phyloP scores from a whole-genome alignment of 1,140 invertebrate species.

The Drosophila sproati region DNA sequence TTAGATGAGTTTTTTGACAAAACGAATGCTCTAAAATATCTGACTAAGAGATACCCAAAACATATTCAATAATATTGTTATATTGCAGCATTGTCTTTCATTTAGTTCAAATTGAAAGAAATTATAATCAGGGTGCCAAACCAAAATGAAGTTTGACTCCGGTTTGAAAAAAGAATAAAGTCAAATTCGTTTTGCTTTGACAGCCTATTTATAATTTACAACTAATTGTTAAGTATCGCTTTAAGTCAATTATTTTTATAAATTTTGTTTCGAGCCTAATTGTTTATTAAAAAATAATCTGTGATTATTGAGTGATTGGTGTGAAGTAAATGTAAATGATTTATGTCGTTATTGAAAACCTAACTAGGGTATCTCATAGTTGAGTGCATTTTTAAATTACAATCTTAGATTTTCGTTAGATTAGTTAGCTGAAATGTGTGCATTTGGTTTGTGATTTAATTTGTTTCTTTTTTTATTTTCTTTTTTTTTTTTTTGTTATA shows the following conservation, averaged over 20 bases:
- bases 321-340: not conserved
- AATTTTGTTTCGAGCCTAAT: not conserved
- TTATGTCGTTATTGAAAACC: not conserved
- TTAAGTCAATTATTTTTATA: not conserved
- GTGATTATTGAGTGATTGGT: not conserved
- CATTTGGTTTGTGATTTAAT: constrained; percentile 39
- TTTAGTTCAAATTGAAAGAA: not conserved
- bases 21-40: constrained; percentile 15
- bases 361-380: constrained; percentile 19
- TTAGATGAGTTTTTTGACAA: constrained; percentile 14
- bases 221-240: not conserved
- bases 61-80: not conserved
- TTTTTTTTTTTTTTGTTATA: constrained; percentile 1
- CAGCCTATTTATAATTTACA: too few relatives aligned
- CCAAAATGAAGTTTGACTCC: too few relatives aligned
- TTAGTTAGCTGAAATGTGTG: constrained; percentile 22
- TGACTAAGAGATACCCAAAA: constrained; percentile 19
- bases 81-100: not conserved
- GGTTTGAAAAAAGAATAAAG: too few relatives aligned
- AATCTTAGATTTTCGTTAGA: constrained; percentile 1
- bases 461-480: constrained; percentile 4
- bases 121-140: not conserved
- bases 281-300: not conserved
- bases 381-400: not conserved
- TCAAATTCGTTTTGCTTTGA: too few relatives aligned